Conservation (phyloP, 2,797 vertebrate genomes). For the Enteromius argenteus region DNA sequence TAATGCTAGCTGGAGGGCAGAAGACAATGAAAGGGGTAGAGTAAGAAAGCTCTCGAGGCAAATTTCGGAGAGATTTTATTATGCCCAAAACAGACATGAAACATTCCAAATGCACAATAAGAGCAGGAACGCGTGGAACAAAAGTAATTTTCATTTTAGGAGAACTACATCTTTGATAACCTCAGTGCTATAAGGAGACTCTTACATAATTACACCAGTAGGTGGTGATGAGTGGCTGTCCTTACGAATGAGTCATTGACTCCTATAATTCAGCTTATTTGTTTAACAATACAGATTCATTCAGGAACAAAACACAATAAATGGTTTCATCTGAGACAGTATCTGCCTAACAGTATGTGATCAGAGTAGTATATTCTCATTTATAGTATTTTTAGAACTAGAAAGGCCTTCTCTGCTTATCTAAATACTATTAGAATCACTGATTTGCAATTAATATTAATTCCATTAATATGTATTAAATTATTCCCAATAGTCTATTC, state of each 20-base stretch:
- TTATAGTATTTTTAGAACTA: not conserved
- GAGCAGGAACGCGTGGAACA: not conserved
- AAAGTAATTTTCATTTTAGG: not conserved
- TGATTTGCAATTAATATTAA: not conserved
- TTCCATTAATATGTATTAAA: not conserved
- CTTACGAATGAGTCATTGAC: not conserved
- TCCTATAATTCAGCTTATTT: not conserved
- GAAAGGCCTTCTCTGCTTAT: not conserved
- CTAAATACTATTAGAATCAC: not conserved
- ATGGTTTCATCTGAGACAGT: not conserved
- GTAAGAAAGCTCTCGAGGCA: not conserved
- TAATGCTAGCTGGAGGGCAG: slow-evolving; percentile 14
- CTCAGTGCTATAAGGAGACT: not conserved
- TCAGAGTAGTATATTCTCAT: not conserved
- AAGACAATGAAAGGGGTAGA: not conserved
- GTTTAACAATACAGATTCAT: not conserved
- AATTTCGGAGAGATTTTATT: not conserved
- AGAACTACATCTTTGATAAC: not conserved
- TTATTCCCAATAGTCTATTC: not conserved
- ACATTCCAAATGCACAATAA: not conserved
- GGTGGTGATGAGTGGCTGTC: not conserved
- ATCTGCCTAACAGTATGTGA: not conserved
- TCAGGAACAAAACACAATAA: not conserved
- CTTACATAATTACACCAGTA: slow-evolving; percentile 11
- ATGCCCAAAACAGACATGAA: not conserved